Percentiles rank a stretch among this genome's conserved stretches.
phyloP scores from a whole-genome alignment of 2,888 invertebrate species.

The Hypomecis atomaria region DNA sequence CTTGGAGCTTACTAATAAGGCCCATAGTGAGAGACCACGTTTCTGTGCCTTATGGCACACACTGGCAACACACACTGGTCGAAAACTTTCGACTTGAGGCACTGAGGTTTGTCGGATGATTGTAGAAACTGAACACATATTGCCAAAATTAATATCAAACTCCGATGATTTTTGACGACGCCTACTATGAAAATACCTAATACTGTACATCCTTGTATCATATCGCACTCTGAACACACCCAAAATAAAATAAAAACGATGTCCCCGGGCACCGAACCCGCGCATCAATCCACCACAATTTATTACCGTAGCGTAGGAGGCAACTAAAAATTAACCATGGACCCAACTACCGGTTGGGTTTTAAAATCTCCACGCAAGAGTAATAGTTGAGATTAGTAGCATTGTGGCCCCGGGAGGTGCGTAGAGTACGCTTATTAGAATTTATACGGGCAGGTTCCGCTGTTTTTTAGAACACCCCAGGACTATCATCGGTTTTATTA shows the following conservation, averaged over 20 bases:
- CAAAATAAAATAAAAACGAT: constrained; percentile 41
- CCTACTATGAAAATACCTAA: too few species aligned
- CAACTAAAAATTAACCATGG: constrained; percentile 75
- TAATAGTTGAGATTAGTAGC: constrained; percentile 79
- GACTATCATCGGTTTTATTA: constrained; percentile 75
- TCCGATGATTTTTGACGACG: too few species aligned
- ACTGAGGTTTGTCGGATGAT: too few species aligned
- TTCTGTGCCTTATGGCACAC: too few species aligned
- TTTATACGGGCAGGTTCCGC: constrained; percentile 64
- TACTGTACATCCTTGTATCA: too few species aligned
- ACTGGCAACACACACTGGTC: too few species aligned
- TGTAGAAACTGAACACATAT: too few species aligned
- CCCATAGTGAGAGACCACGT: too few species aligned
- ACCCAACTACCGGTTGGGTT: constrained; percentile 71
- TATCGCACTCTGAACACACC: background rate
- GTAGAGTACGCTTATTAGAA: constrained; percentile 76
- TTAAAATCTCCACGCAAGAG: constrained; percentile 73
- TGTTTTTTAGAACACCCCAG: constrained; percentile 70
- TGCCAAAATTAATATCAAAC: too few species aligned
- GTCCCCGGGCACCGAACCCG: constrained; percentile 48
- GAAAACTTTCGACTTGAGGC: too few species aligned
- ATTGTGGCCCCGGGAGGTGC: constrained; percentile 76
- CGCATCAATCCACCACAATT: constrained; percentile 64
- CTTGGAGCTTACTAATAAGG: too few species aligned
- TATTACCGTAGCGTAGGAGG: constrained; percentile 78